A percentile compares a stretch with the other conserved stretches of the same genome.
These are phyloP conservation scores for Leptodactylus fallax DNA, from an alignment of 2,797 vertebrate genomes.

Conservation along the genomic window DNA sequence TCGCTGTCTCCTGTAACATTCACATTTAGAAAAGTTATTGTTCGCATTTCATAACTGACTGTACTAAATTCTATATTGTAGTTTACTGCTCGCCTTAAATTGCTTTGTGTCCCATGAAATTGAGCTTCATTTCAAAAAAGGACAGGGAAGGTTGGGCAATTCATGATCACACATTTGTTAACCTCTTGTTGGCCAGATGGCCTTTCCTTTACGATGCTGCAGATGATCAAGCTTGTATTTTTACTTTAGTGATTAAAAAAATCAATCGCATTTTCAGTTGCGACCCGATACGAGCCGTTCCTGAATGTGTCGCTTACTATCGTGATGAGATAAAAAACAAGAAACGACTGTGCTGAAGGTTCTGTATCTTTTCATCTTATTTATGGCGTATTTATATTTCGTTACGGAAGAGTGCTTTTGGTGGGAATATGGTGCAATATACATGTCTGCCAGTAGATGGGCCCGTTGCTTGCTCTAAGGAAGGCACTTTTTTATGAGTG, in stretches of 20 bases:
- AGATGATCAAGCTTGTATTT: not conserved
- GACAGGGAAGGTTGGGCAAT: constrained; percentile 38
- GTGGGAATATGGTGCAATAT: constrained; percentile 74
- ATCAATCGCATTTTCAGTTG: not conserved
- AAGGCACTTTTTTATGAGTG: constrained; percentile 71
- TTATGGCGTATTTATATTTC: not conserved
- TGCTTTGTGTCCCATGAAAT: constrained; percentile 64
- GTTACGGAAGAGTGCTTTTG: not conserved
- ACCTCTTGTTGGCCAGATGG: not conserved
- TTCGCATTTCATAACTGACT: constrained; percentile 62
- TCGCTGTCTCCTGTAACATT: constrained; percentile 55
- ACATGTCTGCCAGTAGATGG: constrained; percentile 82
- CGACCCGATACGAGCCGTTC: not conserved
- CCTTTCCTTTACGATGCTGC: no score
- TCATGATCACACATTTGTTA: constrained; percentile 40
- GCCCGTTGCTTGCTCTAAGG: constrained; percentile 83
- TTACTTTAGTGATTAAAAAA: not conserved
- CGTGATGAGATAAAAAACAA: not conserved
- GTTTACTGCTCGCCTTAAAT: constrained; percentile 61
- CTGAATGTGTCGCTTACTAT: not conserved
- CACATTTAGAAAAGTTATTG: constrained; percentile 63
- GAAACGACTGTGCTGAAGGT: not conserved
- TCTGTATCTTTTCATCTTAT: not conserved
- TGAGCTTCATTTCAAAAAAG: constrained; percentile 59
- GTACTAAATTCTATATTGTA: constrained; percentile 60